Conservation (phyloP, 2,113 vertebrate species). For the Pluvianellus socialis region DNA sequence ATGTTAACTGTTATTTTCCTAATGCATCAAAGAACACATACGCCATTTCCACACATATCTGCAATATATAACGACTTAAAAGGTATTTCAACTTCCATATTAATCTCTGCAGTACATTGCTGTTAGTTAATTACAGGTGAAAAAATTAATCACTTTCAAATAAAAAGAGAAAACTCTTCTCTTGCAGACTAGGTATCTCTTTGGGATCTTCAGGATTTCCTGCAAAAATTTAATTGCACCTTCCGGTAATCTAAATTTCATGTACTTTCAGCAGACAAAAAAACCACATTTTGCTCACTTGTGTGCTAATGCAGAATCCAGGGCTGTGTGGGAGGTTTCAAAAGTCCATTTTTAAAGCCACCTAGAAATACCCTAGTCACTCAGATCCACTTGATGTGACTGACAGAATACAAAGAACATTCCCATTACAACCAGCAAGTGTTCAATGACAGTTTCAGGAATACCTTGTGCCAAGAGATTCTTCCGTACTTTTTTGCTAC, state of each 20-base stretch:
- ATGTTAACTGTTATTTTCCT: constrained; percentile 32
- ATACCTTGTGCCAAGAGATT: background rate
- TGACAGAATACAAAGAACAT: background rate
- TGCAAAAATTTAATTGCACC: background rate
- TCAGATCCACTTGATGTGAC: background rate
- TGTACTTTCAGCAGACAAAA: background rate
- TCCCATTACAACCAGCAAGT: background rate
- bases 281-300: background rate
- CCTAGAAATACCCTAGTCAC: background rate
- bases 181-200: background rate
- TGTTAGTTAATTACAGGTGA: background rate
- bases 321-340: background rate
- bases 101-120: background rate
- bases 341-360: background rate
- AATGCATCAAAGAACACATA: constrained; percentile 1
- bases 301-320: constrained; percentile 8
- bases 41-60: background rate
- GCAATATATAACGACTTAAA: background rate
- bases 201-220: background rate
- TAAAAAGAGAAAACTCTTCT: background rate
- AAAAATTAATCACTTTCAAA: background rate
- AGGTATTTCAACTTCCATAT: background rate
- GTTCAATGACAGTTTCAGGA: background rate
- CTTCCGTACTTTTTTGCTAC: background rate
- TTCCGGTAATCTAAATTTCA: background rate